Evolutionary conservation across 2,113 vertebrate species (phyloP), one percentile per base, ranked within the genome.

Genomic region (Oreotrochilus melanogaster): DNA sequence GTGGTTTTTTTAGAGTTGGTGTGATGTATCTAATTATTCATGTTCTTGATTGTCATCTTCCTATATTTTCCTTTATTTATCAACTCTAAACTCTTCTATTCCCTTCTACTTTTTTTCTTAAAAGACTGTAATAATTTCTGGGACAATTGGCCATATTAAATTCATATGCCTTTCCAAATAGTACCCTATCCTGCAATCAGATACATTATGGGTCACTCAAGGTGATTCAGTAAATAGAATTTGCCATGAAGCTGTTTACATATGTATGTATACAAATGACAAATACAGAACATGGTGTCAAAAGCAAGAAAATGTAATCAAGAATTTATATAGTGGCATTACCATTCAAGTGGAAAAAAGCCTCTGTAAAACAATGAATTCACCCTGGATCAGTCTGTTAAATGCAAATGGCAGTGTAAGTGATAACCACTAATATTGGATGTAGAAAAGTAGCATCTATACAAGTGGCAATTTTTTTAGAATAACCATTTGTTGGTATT

Each of bases 251-350:
- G 23, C 56, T 94, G 64, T 96, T 96, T 93, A 78, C 50, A 73
- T 97, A 95, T 95, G 81, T 93, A 84, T 96, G 62, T 75, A 91
- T 81, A 96, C 62, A 91, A 93, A 93, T 94, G 73, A 66, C 74
- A 97, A 97, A 96, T 69, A 72, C 35, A 85, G 57, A 91, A 83
- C 31, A 54, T 28, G 85, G 53, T 95, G 72, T 84, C 80, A 92
- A 70, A 96, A 93, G 31, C 56, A 93, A 84, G 78, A 86, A 97
- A 97, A 95, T 88, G 75, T 62, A 96, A 96, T 96, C 78, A 96
- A 92, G 62, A 94, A 94, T 96, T 97, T 94, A 76, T 91, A 84
- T 28, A 90, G 71, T 61, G 39, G 33, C 33, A 86, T 97, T 96
- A 83, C 39, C 11, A 87, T 72, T 95, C 62, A 94, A 94, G 84